Conservation (phyloP, 2,888 invertebrate genomes). For the Meganola albula region DNA sequence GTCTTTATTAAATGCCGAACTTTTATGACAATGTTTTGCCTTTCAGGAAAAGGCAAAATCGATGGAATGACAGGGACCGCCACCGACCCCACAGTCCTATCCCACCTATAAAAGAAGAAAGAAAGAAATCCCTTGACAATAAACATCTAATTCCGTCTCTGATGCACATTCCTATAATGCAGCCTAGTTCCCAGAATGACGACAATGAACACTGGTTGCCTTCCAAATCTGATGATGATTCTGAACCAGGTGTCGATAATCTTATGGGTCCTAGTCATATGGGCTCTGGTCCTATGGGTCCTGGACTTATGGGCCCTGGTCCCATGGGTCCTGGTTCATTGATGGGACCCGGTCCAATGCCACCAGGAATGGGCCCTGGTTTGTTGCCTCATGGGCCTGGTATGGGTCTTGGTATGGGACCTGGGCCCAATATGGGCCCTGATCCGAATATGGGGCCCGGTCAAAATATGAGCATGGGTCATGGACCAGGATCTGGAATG, state of each 20-base stretch:
- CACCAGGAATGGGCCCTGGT: conserved; percentile 22
- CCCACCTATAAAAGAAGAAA: conserved; percentile 48
- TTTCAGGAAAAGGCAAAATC: conserved; percentile 51
- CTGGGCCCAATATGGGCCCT: conserved; percentile 20
- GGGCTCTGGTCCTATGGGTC: conserved; percentile 23
- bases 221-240: conserved; percentile 41
- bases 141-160: conserved; percentile 47
- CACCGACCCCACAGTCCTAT: conserved; percentile 49
- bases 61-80: conserved; percentile 56
- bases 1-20: too few species aligned
- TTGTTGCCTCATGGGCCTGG: conserved; percentile 24
- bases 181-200: conserved; percentile 43
- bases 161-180: conserved; percentile 58
- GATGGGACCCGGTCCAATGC: conserved; percentile 27
- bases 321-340: conserved; percentile 15
- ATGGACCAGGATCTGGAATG: conserved; percentile 25
- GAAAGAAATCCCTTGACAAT: conserved; percentile 40
- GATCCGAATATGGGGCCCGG: conserved; percentile 24
- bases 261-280: conserved; percentile 20
- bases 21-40: conserved; percentile 2
- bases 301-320: conserved; percentile 19
- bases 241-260: conserved; percentile 31
- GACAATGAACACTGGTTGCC: conserved; percentile 42
- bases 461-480: conserved; percentile 22
- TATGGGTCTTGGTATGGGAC: conserved; percentile 24